A percentile compares a stretch with the other conserved stretches of the same genome.
These are phyloP conservation scores for Pseudomyrmex pallidus DNA, from an alignment of 1,140 invertebrate genomes.

Conservation along the genomic window DNA sequence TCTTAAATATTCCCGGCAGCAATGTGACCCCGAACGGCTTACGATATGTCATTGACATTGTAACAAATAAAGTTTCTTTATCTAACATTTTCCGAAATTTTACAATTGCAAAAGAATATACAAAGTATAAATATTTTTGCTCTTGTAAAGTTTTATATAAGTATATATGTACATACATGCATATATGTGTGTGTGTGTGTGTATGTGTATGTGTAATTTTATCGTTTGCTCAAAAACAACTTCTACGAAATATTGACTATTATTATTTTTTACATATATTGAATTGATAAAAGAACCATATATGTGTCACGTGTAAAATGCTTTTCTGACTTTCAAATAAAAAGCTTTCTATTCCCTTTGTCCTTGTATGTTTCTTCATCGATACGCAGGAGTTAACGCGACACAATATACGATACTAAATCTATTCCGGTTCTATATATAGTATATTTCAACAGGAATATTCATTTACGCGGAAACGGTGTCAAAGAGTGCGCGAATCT, in stretches of 20 bases:
- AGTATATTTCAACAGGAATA: constrained; percentile 34
- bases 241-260: background rate
- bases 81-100: background rate
- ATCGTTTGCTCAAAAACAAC: no score
- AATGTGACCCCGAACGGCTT: background rate
- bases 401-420: constrained; percentile 37
- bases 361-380: constrained; percentile 43
- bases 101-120: background rate
- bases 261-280: background rate
- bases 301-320: constrained; percentile 3
- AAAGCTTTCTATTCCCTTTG: constrained; percentile 45
- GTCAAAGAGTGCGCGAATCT: constrained; percentile 40
- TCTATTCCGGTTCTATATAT: constrained; percentile 31
- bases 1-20: background rate
- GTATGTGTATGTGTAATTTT: no score
- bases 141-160: background rate
- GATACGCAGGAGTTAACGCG: constrained; percentile 43
- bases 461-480: constrained; percentile 29
- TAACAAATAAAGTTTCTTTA: background rate
- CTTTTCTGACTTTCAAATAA: constrained; percentile 49
- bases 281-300: background rate
- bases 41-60: background rate
- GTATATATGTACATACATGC: no score
- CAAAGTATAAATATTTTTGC: background rate
- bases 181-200: no score